Conservation (phyloP, 2,888 invertebrate species). For the Rugalucina vietnamica region DNA sequence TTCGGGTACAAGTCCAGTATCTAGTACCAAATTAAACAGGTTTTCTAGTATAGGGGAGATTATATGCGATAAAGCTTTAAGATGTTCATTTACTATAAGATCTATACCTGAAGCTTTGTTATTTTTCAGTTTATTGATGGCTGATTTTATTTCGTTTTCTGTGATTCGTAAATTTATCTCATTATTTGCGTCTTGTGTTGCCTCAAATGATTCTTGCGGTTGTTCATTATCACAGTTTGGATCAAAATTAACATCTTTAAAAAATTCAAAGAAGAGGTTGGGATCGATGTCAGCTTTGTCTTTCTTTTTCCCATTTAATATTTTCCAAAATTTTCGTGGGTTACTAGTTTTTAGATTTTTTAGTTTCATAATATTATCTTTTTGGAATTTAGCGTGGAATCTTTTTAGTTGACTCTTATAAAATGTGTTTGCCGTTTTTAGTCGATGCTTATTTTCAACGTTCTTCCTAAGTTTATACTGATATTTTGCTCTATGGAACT, state of each 20-base stretch:
- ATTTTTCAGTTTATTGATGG: background rate
- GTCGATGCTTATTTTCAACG: no score
- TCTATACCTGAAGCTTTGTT: background rate
- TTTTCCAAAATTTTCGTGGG: background rate
- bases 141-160: background rate
- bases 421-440: background rate
- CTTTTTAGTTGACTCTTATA: background rate
- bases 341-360: background rate
- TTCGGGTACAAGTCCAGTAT: background rate
- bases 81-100: background rate
- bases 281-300: background rate
- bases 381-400: background rate
- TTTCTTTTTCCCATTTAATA: no score
- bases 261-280: background rate
- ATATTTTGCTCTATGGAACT: no score
- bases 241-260: background rate
- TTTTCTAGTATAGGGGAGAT: background rate
- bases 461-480: no score
- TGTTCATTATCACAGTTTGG: background rate
- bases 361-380: background rate
- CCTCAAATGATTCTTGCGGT: background rate
- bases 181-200: no score
- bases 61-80: background rate
- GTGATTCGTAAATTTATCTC: background rate
- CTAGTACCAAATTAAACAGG: background rate